phyloP scores from a whole-genome alignment of 2,888 invertebrate species.

The Branchellion lobata region DNA sequence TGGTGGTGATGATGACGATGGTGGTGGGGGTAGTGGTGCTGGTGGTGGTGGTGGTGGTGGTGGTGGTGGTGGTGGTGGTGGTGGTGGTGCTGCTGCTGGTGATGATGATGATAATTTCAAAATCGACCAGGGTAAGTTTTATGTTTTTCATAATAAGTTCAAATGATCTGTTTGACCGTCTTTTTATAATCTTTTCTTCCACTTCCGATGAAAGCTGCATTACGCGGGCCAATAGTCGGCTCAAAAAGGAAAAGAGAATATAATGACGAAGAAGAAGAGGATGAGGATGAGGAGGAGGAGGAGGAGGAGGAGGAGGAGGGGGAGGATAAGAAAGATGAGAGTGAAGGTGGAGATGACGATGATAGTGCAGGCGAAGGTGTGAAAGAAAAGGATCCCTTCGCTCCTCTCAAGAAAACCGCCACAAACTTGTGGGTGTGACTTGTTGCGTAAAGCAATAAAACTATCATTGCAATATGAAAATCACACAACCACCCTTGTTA shows the following conservation, averaged over 20 bases:
- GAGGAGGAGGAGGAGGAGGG: slow-evolving; percentile 16
- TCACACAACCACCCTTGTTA: not conserved
- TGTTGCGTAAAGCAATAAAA: too few relatives aligned
- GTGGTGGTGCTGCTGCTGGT: not conserved
- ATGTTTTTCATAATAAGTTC: too few relatives aligned
- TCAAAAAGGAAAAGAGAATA: too few relatives aligned
- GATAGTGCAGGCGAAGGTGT: not conserved
- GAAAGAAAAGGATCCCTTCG: not conserved
- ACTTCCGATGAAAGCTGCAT: too few relatives aligned
- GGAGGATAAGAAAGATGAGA: not conserved
- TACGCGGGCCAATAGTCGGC: too few relatives aligned
- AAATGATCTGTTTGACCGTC: too few relatives aligned
- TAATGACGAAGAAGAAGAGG: not conserved
- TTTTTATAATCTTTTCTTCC: too few relatives aligned
- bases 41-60: too few relatives aligned
- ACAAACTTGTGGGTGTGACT: not conserved
- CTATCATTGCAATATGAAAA: too few relatives aligned
- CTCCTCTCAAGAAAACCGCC: not conserved
- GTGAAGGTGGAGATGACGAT: not conserved
- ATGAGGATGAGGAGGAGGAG: not conserved
- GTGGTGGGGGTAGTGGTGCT: not conserved
- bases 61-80: not conserved
- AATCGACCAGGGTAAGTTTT: too few relatives aligned
- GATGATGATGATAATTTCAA: slow-evolving; percentile 6
- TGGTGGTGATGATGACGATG: slow-evolving; percentile 27